These are phyloP conservation scores for Gasterosteus nipponicus DNA, from an alignment of 2,113 vertebrate genomes.

Conservation along the genomic window DNA sequence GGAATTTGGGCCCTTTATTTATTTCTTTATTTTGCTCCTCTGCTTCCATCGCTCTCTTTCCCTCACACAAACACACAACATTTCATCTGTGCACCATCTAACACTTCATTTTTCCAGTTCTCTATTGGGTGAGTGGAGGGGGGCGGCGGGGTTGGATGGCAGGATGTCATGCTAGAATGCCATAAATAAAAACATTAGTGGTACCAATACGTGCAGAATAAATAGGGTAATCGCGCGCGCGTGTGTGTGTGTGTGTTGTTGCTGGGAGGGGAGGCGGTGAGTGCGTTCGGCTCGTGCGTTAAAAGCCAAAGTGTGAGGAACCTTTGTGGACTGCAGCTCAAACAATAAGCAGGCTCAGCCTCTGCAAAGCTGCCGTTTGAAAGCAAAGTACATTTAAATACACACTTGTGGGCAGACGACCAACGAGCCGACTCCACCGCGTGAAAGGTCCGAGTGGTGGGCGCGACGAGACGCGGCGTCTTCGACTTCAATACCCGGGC, in stretches of 20 bases:
- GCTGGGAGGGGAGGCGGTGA: slow-evolving; percentile 19
- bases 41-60: slow-evolving; percentile 21
- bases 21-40: slow-evolving; percentile 73
- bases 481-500: slow-evolving; percentile 25
- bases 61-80: not conserved
- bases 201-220: slow-evolving; percentile 77
- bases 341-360: slow-evolving; percentile 9
- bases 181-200: slow-evolving; percentile 81
- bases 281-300: slow-evolving; percentile 49
- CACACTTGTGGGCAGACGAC: slow-evolving; percentile 43
- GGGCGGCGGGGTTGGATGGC: slow-evolving; percentile 67
- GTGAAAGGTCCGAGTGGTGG: slow-evolving; percentile 21
- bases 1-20: slow-evolving; percentile 82
- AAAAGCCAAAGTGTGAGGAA: slow-evolving; percentile 58
- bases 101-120: slow-evolving; percentile 55
- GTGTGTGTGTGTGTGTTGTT: slow-evolving; percentile 70
- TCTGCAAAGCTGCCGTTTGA: slow-evolving; percentile 31
- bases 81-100: slow-evolving; percentile 13
- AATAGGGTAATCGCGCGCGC: slow-evolving; percentile 58
- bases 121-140: slow-evolving; percentile 65
- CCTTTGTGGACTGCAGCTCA: slow-evolving; percentile 52
- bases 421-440: slow-evolving; percentile 21
- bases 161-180: slow-evolving; percentile 81
- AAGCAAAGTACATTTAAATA: slow-evolving; percentile 49
- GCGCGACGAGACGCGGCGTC: not conserved